Evolutionary conservation across 2,888 invertebrate species (phyloP).

Genomic region (Dioctria rufipes): DNA sequence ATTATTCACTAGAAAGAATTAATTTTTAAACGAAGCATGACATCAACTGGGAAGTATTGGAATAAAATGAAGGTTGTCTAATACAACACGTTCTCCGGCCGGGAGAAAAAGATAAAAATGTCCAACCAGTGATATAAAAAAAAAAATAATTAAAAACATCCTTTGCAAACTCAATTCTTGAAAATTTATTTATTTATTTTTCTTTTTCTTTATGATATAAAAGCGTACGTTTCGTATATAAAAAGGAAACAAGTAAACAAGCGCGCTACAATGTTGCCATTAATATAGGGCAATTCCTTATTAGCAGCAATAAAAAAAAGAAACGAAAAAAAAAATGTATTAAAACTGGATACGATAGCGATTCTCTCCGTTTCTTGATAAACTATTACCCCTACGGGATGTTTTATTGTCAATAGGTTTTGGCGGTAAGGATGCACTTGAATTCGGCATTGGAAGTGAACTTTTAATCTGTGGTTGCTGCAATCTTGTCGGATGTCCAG

Average conservation of each 20-base stretch:
- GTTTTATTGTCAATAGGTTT: constrained; percentile 59
- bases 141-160: not conserved
- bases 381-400: constrained; percentile 58
- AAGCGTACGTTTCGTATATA: constrained; percentile 31
- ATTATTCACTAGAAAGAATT: too few relatives aligned
- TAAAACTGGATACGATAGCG: constrained; percentile 62
- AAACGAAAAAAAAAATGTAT: too few relatives aligned
- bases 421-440: constrained; percentile 57
- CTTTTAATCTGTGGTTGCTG: constrained; percentile 57
- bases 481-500: constrained; percentile 52
- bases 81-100: too few relatives aligned
- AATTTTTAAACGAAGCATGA: too few relatives aligned
- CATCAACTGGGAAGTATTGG: too few relatives aligned
- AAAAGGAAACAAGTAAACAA: constrained; percentile 16
- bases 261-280: not conserved
- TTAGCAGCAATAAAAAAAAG: not conserved
- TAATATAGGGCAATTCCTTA: not conserved
- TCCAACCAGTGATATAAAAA: not conserved
- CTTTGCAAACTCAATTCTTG: not conserved
- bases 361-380: constrained; percentile 60
- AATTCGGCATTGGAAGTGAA: constrained; percentile 49
- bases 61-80: too few relatives aligned
- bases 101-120: too few relatives aligned
- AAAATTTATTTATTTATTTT: not conserved
- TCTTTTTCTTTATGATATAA: not conserved